These are phyloP conservation scores for Choreutis nemorana DNA, from an alignment of 2,888 invertebrate species.

Conservation along the genomic window DNA sequence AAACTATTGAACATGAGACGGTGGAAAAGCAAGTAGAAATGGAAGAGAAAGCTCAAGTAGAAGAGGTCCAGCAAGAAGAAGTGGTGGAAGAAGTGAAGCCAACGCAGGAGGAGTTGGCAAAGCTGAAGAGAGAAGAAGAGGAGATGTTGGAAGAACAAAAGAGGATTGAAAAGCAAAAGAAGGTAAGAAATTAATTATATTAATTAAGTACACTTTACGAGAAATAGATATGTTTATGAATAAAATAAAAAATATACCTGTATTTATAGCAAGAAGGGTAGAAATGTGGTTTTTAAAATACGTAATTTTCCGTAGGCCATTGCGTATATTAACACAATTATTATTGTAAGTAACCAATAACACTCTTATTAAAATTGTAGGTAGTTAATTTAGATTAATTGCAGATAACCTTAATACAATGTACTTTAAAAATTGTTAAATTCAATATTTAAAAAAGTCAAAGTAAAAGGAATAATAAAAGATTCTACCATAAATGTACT, in stretches of 20 bases:
- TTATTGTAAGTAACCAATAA: too few relatives aligned
- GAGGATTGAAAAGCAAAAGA: conserved; percentile 37
- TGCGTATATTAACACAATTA: not conserved
- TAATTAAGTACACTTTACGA: too few relatives aligned
- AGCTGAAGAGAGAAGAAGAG: conserved; percentile 29
- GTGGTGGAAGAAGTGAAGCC: conserved; percentile 11
- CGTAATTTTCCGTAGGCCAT: not conserved
- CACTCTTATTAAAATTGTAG: too few relatives aligned
- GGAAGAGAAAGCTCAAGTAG: conserved; percentile 3
- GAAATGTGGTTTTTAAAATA: too few relatives aligned
- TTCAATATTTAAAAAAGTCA: too few relatives aligned
- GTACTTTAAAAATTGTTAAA: too few relatives aligned
- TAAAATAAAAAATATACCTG: too few relatives aligned
- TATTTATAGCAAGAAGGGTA: too few relatives aligned
- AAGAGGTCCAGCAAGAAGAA: conserved; percentile 12
- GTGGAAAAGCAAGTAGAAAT: conserved; percentile 7
- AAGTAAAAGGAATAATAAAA: too few relatives aligned
- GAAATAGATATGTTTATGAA: too few relatives aligned
- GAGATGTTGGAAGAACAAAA: conserved; percentile 32
- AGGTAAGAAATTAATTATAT: conserved; percentile 23
- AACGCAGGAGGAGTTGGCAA: conserved; percentile 26
- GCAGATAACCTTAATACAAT: too few relatives aligned
- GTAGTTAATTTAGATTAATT: too few relatives aligned
- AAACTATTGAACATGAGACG: conserved; percentile 10
- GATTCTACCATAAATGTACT: conserved; percentile 5